Conservation (phyloP, 2,797 vertebrate genomes). For the Craterocephalus amniculus region DNA sequence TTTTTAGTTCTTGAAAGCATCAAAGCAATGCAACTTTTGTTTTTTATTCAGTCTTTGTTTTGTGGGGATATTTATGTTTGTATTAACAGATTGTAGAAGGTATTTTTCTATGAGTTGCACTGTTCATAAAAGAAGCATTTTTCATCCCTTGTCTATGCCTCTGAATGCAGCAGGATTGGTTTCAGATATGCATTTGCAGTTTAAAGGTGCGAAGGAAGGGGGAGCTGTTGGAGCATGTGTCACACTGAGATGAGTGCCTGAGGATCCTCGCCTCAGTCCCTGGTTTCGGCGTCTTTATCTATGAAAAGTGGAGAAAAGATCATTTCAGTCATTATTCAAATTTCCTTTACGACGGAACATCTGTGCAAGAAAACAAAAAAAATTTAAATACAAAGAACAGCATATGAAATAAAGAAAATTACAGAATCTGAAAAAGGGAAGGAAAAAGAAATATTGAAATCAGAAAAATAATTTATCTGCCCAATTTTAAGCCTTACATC, state of each 20-base stretch:
- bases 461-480: too few species aligned
- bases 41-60: conserved; percentile 19
- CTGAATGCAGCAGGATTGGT: conserved; percentile 1
- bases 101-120: conserved; percentile 36
- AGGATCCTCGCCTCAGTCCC: not conserved
- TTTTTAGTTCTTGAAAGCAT: conserved; percentile 5
- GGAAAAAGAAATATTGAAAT: too few species aligned
- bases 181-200: conserved; percentile 16
- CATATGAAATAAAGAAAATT: too few species aligned
- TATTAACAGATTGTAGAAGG: conserved; percentile 23
- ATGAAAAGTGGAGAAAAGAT: not conserved
- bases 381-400: too few species aligned
- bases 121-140: conserved; percentile 48
- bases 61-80: conserved; percentile 52
- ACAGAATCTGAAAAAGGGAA: too few species aligned
- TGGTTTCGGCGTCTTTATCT: not conserved
- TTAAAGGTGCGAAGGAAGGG: conserved; percentile 21
- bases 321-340: not conserved
- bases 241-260: not conserved
- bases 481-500: too few species aligned
- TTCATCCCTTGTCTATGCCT: conserved; percentile 9
- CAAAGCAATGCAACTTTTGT: conserved; percentile 3
- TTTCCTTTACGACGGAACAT: not conserved
- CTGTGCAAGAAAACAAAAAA: too few species aligned
- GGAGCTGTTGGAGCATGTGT: conserved; percentile 37